Base-by-base conservation (phyloP, 2,797 vertebrate species). In the Micropoecilia bifurca region DNA sequence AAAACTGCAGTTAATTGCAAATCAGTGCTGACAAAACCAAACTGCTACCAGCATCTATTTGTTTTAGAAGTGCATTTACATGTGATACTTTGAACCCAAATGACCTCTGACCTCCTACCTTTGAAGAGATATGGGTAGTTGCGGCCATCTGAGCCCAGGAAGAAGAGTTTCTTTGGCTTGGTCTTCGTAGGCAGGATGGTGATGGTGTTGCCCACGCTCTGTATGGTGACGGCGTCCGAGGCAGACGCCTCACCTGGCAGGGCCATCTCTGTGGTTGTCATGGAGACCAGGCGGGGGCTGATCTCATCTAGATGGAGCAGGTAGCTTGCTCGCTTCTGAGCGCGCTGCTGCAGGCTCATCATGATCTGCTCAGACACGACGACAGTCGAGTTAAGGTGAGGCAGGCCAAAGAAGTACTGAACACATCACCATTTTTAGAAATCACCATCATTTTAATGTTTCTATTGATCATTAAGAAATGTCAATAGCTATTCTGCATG, bases 181-280 rank as follows among this genome's bases (percentile, higher is more conserved):
- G 99, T 99, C 96, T 99, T 99, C 73, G 99, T 99, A 0, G 99
- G 99, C 77, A 99, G 95, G 87, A 99, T 99, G 48, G 98, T 99
- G 88, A 99, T 98, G 69, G 97, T 98, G 91, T 96, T 97, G 41
- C 98, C 98, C 69, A 99, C 97, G 0, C 97, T 99, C 80, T 99
- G 97, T 84, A 99, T 99, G 80, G 97, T 99, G 80, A 99, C 95
- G 0, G 99, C 96, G 41, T 99, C 99, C 30, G 97, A 97, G 30
- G 97, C 98, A 0, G 98, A 98, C 41, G 99, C 97, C 89, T 99
- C 98, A 5, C 99, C 98, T 0, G 99, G 99, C 79, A 99, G 96
- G 0, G 98, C 99, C 87, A 99, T 99, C 93, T 99, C 97, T 0
- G 99, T 99, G 81, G 90, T 97, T 1, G 95, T 95, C 97, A 99